Percentiles rank a stretch among this genome's conserved stretches.
These are phyloP conservation scores for Himantopus leucocephalus DNA, from an alignment of 2,113 vertebrate species.

Conservation along the genomic window DNA sequence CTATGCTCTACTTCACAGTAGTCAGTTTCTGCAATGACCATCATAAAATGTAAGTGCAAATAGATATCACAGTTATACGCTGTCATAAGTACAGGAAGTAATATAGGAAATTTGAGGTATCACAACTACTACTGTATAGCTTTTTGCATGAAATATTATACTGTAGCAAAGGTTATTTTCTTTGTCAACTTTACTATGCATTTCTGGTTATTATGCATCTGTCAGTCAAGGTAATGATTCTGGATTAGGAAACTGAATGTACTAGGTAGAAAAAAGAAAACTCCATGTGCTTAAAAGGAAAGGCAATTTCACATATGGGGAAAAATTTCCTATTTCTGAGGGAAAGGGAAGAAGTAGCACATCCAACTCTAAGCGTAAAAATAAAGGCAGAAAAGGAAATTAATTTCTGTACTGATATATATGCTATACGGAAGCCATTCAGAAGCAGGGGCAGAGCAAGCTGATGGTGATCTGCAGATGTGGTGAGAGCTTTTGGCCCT, in stretches of 20 bases:
- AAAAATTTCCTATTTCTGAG: background rate
- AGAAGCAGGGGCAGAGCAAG: background rate
- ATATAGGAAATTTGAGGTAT: background rate
- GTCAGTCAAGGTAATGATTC: background rate
- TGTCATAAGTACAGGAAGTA: background rate
- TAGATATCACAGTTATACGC: background rate
- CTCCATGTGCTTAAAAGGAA: background rate
- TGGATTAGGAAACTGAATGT: background rate
- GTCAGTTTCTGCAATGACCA: background rate
- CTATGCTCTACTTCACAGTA: background rate
- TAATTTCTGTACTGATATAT: background rate
- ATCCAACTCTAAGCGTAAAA: background rate
- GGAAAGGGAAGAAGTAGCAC: background rate
- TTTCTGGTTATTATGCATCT: background rate
- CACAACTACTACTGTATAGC: background rate
- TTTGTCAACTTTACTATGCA: background rate
- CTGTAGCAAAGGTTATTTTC: background rate
- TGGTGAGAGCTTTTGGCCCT: background rate
- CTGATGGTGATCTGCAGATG: background rate
- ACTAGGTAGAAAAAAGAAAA: background rate
- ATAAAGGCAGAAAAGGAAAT: background rate
- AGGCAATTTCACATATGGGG: background rate
- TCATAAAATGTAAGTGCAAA: constrained; percentile 6
- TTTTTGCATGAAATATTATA: background rate
- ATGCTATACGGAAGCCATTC: background rate